These are phyloP conservation scores for Triplophysa tibetana DNA, from an alignment of 2,113 vertebrate species.

Conservation along the genomic window DNA sequence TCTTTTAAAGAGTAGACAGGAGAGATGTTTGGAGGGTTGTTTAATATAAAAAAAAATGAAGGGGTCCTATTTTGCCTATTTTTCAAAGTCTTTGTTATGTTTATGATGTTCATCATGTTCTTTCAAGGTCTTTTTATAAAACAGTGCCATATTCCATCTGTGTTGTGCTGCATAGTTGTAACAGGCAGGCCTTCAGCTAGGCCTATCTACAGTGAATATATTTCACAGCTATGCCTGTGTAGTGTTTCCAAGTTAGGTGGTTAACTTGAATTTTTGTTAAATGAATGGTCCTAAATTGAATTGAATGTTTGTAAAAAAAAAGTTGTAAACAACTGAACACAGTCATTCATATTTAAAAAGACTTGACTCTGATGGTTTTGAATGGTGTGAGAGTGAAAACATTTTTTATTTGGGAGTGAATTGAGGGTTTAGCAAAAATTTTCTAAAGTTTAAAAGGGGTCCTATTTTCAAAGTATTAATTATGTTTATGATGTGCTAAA, in stretches of 20 bases:
- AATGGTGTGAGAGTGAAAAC: no score
- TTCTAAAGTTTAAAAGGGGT: no score
- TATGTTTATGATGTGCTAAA: no score
- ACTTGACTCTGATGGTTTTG: neutral
- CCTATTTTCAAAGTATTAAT: no score
- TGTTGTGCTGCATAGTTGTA: slow-evolving; percentile 11
- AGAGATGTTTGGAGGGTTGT: no score
- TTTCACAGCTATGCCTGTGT: slow-evolving; percentile 2
- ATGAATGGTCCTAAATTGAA: neutral
- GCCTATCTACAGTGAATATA: neutral
- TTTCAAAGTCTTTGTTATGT: no score
- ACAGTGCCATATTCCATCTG: slow-evolving; percentile 33
- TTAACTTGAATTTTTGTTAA: neutral
- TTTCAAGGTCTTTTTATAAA: slow-evolving; percentile 12
- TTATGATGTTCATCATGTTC: neutral
- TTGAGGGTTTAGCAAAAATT: no score
- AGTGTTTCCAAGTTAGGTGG: neutral
- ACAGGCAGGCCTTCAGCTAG: neutral
- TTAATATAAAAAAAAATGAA: no score
- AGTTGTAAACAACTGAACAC: neutral
- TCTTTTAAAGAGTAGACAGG: no score
- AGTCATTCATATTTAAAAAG: neutral
- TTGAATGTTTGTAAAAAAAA: neutral
- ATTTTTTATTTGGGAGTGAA: no score
- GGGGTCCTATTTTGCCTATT: no score